Base-by-base conservation (phyloP, 2,888 invertebrate species). In the Lymantria monacha region DNA sequence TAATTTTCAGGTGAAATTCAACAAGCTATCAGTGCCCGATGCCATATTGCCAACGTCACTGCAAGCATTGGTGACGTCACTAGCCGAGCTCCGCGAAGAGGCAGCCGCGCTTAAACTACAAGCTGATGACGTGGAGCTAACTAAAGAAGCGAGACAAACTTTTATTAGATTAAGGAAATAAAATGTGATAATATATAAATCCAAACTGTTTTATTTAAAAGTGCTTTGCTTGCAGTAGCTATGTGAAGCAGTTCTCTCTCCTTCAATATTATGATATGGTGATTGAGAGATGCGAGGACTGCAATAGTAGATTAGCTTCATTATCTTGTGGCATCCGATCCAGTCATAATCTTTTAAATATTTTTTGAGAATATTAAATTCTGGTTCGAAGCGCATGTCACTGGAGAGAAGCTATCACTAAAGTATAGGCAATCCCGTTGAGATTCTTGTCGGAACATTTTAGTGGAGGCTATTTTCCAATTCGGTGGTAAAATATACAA, bases 91-190 rank as follows among this genome's bases (percentile, higher is more conserved):
- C 1, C 68, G 69, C 1, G 75, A 67, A 1, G 82, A 87, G 11
- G 87, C 82, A 0, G 61, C 69, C 0, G 10, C 57, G 0, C 55
- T 90, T 10, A 72, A 76, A 30, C 69, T 73, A 7, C 63, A 73
- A 0, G 87, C 89, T 0, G 86, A 90, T 10, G 88, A 91, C 43
- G 76, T 87, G 0, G 66, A 64, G 0, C 66, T 90, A 0, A 79
- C 81, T 1, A 71, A 78, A 15, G 72, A 82, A 9, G 84, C 87
- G 0, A 70, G 85, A 14, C 72, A 82, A n/a, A 79, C 82, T 0
- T 74, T 90, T 8, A 73, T 62, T 22, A 72, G 74, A 43, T 61
- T 86, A 11, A 70, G 77, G 46, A 74, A 76, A 66, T 76, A 70
- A 59, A 44, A 31, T 9, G 14, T 9, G 41, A 9, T 30, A 33